Evolutionary conservation across 2,113 vertebrate genomes (phyloP), one percentile per base, ranked within the genome.

Genomic region (Syngnathoides biaculeatus): DNA sequence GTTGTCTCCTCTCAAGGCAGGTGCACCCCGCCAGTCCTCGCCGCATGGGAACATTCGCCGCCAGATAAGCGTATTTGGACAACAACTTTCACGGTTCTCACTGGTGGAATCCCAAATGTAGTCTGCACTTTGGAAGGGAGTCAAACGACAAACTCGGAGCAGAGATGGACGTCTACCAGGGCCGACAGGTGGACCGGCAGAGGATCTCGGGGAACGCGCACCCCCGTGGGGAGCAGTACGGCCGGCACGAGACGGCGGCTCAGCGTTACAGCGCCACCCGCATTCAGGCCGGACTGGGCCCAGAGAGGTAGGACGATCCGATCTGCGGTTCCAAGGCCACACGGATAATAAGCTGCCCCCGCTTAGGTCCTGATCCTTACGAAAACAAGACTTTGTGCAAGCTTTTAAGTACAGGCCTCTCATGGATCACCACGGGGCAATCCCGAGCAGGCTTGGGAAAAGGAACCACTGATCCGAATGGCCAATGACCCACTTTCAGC

Each of bases 221-320:
- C 19, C 60, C 70, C 42, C 7, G 64, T 15, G 2, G n/a, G 19
- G 75, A 84, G 13, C 57, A 59, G 53, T 80, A 58, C 9, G 8
- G 79, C 57, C 83, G 85, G 45, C 82, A 93, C 61, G 91, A 94
- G 88, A 94, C 92, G 26, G 94, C 92, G 17, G 94, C 94, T n/a
- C 94, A 95, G 87, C 73, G 94, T 60, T 94, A 93, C 89, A 94
- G 80, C 20, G 93, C 93, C 65, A 94, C 91, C 12, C 90, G 93
- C 53, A 91, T 93, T 67, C 93, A 93, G 83, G 94, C 94, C 2
- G 92, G 94, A 59, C 86, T 92, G 55, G 90, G 92, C 72, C 90
- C 93, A 8, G 93, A 93, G 81, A 95, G 94, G 94, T 96, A 87
- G 93, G 91, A 30, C 8, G 22, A 26, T 63, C 24, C 13, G n/a